These are phyloP conservation scores for Molossus molossus DNA, from an alignment of 2,797 vertebrate species.

Conservation along the genomic window DNA sequence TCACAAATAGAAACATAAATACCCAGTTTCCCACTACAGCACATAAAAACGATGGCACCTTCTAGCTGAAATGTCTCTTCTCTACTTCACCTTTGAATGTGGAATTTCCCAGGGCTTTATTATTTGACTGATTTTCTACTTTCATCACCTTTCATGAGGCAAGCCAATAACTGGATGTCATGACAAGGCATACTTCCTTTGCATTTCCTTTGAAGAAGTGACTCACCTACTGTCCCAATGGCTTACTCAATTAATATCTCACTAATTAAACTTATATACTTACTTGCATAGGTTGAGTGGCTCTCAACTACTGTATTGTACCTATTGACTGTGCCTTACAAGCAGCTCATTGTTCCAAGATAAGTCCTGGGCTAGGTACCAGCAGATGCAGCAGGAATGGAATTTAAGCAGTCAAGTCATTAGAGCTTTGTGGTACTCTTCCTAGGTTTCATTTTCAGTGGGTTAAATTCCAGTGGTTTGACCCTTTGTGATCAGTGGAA, in stretches of 20 bases:
- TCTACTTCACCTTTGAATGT: not conserved
- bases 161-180: slow-evolving; percentile 4
- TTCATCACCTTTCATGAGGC: slow-evolving; percentile 40
- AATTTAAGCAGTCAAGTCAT: slow-evolving; percentile 48
- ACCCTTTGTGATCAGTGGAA: slow-evolving; percentile 62
- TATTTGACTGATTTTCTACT: slow-evolving; percentile 37
- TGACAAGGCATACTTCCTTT: slow-evolving; percentile 48
- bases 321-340: slow-evolving; percentile 43
- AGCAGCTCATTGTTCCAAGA: slow-evolving; percentile 65
- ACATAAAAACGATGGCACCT: not conserved
- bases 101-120: not conserved
- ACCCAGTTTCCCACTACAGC: not conserved
- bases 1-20: not conserved
- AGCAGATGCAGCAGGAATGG: not conserved
- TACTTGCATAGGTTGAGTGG: slow-evolving; percentile 41
- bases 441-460: slow-evolving; percentile 68
- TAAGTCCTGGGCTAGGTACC: slow-evolving; percentile 22
- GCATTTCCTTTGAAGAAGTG: slow-evolving; percentile 46
- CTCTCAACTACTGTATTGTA: slow-evolving; percentile 57
- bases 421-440: slow-evolving; percentile 12
- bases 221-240: not conserved
- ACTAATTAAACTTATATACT: slow-evolving; percentile 65
- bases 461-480: slow-evolving; percentile 65
- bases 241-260: not conserved
- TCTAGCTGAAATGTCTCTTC: slow-evolving; percentile 28